Conservation (phyloP, 2,797 vertebrate genomes). For the Percopsis omiscomaycus region DNA sequence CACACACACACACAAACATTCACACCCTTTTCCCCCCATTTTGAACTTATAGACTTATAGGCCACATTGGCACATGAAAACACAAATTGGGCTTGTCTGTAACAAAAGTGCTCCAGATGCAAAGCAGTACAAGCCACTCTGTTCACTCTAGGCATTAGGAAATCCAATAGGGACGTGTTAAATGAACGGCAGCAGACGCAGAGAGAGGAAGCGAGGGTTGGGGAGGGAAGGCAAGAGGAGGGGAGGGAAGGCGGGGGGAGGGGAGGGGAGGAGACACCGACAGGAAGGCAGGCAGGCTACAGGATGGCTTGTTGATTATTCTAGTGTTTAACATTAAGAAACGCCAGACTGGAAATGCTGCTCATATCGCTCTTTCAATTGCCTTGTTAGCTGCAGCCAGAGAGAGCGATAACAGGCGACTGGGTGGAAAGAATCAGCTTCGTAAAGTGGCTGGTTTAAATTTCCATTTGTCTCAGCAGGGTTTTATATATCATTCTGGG, state of each 20-base stretch:
- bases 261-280: conserved; percentile 42
- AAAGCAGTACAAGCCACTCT: conserved; percentile 40
- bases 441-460: conserved; percentile 54
- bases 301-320: conserved; percentile 67
- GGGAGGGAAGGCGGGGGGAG: conserved; percentile 22
- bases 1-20: conserved; percentile 14
- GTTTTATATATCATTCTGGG: conserved; percentile 4
- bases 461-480: conserved; percentile 64
- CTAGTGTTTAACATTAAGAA: conserved; percentile 75
- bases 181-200: conserved; percentile 56
- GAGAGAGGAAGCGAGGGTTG: conserved; percentile 23
- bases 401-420: conserved; percentile 45
- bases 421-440: conserved; percentile 49
- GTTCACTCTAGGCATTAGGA: conserved; percentile 56
- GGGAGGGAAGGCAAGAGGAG: conserved; percentile 13
- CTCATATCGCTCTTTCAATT: conserved; percentile 70
- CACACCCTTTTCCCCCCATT: conserved; percentile 4
- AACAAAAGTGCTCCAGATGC: conserved; percentile 58
- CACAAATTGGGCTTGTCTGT: conserved; percentile 60
- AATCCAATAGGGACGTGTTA: conserved; percentile 72
- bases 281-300: conserved; percentile 60
- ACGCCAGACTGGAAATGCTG: conserved; percentile 69
- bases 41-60: background rate
- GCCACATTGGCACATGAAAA: conserved; percentile 32
- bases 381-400: conserved; percentile 66